phyloP scores from a whole-genome alignment of 1,140 invertebrate genomes.

The Drosophila punjabiensis region DNA sequence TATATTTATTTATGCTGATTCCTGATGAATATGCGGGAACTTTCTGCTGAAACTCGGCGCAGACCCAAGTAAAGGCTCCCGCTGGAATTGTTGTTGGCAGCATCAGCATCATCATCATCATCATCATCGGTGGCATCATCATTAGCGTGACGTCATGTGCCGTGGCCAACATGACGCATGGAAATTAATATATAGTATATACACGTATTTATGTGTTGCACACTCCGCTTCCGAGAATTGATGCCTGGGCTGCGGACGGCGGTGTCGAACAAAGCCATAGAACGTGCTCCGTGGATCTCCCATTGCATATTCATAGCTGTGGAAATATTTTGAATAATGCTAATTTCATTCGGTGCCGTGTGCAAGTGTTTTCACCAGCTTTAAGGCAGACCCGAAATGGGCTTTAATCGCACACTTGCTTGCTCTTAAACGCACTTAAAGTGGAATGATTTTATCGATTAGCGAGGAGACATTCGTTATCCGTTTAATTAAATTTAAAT shows the following conservation, averaged over 20 bases:
- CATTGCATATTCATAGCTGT: slow-evolving; percentile 67
- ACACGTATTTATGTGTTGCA: slow-evolving; percentile 11
- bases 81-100: slow-evolving; percentile 37
- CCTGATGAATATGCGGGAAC: slow-evolving; percentile 60
- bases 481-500: neutral
- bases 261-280: slow-evolving; percentile 23
- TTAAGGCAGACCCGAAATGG: neutral
- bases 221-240: slow-evolving; percentile 33
- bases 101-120: neutral
- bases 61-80: slow-evolving; percentile 38
- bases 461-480: neutral
- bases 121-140: slow-evolving; percentile 36
- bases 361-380: slow-evolving; percentile 7
- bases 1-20: slow-evolving; percentile 24
- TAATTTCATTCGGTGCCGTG: slow-evolving; percentile 44
- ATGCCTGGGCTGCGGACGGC: slow-evolving; percentile 39
- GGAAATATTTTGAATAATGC: slow-evolving; percentile 62
- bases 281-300: slow-evolving; percentile 33
- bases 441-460: neutral
- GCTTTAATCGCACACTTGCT: neutral
- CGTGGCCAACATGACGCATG: slow-evolving; percentile 58
- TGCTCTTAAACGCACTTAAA: neutral
- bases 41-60: slow-evolving; percentile 37
- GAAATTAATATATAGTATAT: slow-evolving; percentile 53
- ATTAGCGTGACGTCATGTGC: slow-evolving; percentile 56